phyloP scores from a whole-genome alignment of 2,888 invertebrate species.

The Mythimna vitellina region DNA sequence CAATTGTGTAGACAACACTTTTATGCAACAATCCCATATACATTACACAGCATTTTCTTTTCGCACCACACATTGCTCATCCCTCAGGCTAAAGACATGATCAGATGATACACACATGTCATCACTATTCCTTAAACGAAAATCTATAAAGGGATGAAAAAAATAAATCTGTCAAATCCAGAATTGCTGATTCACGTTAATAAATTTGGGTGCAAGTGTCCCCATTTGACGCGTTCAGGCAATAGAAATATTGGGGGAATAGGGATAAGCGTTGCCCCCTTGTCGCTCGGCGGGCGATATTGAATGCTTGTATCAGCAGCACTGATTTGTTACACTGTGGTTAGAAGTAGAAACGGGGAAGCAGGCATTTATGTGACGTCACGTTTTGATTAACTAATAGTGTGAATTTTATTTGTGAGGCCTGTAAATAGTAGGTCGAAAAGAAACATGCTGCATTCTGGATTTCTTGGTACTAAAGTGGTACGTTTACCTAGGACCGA shows the following conservation, averaged over 20 bases:
- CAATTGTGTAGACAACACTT: background rate
- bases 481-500: too few relatives aligned
- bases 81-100: conserved; percentile 35
- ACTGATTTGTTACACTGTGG: conserved; percentile 56
- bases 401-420: background rate
- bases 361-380: conserved; percentile 33
- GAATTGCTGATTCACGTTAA: conserved; percentile 66
- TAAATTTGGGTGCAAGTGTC: conserved; percentile 65
- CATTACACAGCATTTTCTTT: conserved; percentile 42
- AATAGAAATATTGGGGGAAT: conserved; percentile 64
- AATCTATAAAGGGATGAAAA: conserved; percentile 57
- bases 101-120: conserved; percentile 50
- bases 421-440: too few relatives aligned
- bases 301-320: conserved; percentile 63
- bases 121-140: conserved; percentile 58
- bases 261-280: conserved; percentile 57
- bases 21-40: conserved; percentile 6
- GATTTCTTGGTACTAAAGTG: too few relatives aligned
- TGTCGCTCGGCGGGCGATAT: conserved; percentile 57
- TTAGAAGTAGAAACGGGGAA: conserved; percentile 6
- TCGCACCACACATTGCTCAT: conserved; percentile 18
- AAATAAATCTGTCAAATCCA: conserved; percentile 66
- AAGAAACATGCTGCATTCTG: too few relatives aligned
- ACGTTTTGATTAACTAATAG: conserved; percentile 11
- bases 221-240: conserved; percentile 65